Evolutionary conservation across 2,113 vertebrate genomes (phyloP).

Genomic region (Corythornis cristatus): DNA sequence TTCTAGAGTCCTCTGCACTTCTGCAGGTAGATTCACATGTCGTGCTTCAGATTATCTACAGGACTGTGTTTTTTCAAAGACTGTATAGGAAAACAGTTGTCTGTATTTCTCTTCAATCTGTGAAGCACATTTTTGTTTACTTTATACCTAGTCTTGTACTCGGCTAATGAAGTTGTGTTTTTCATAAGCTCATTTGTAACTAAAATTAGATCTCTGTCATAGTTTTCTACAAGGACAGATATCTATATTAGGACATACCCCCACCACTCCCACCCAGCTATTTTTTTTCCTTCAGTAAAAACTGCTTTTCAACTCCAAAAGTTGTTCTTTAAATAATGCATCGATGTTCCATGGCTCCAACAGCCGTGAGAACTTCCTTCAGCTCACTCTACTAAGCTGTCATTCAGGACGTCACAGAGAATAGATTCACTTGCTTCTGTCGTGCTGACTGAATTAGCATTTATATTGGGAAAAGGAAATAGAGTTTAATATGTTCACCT

Average conservation of each 20-base stretch:
- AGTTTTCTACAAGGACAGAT: neutral
- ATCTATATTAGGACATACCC: neutral
- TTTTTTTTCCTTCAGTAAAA: neutral
- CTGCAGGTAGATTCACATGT: neutral
- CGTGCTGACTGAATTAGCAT: neutral
- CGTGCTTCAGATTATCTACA: neutral
- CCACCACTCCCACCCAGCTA: neutral
- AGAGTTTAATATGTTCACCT: neutral
- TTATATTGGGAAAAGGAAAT: neutral
- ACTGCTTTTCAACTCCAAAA: neutral
- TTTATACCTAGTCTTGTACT: neutral
- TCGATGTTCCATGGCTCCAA: neutral
- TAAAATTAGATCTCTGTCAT: neutral
- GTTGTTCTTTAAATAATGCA: neutral
- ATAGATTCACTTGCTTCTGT: neutral
- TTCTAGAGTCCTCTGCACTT: neutral
- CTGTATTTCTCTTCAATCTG: neutral
- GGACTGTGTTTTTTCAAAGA: neutral
- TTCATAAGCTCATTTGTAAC: neutral
- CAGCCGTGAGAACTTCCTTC: neutral
- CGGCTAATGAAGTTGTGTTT: neutral
- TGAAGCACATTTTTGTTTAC: neutral
- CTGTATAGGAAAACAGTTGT: neutral
- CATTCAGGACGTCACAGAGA: neutral
- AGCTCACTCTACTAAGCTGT: neutral